Conservation (phyloP, 2,113 vertebrate species). For the Spilogale gracilis region DNA sequence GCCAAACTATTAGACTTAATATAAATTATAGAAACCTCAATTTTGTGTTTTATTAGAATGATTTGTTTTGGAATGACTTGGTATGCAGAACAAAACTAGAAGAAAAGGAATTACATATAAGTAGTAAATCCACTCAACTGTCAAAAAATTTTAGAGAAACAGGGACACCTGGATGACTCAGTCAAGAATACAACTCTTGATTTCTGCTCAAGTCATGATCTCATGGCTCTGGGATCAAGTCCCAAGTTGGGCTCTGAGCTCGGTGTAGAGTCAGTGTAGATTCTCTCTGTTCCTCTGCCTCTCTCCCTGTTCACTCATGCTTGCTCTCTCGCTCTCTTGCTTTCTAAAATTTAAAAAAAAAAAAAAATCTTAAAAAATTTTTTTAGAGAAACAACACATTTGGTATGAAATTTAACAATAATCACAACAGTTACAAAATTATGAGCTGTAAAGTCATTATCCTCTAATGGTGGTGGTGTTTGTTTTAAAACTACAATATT, state of each 20-base stretch:
- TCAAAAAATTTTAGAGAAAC: background rate
- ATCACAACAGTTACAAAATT: background rate
- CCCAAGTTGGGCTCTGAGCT: background rate
- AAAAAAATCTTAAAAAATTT: background rate
- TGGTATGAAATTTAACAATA: background rate
- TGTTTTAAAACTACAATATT: background rate
- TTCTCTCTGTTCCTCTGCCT: background rate
- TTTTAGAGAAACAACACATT: background rate
- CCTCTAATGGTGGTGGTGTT: background rate
- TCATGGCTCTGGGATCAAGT: background rate
- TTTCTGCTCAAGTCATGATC: background rate
- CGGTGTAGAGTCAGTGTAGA: background rate
- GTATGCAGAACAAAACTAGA: background rate
- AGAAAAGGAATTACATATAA: background rate
- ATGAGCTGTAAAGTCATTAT: background rate
- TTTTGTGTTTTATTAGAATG: background rate
- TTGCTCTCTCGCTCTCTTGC: no score
- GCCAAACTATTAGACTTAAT: background rate
- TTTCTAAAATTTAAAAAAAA: background rate
- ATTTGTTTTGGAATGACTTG: background rate
- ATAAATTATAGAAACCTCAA: constrained; percentile 7
- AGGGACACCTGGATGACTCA: background rate
- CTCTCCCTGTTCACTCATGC: background rate
- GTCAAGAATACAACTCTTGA: background rate
- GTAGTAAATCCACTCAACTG: background rate